Percentiles rank a stretch among this genome's conserved stretches.
Conservation (phyloP, 2,797 vertebrate genomes). For the Gallinago nigripennis region DNA sequence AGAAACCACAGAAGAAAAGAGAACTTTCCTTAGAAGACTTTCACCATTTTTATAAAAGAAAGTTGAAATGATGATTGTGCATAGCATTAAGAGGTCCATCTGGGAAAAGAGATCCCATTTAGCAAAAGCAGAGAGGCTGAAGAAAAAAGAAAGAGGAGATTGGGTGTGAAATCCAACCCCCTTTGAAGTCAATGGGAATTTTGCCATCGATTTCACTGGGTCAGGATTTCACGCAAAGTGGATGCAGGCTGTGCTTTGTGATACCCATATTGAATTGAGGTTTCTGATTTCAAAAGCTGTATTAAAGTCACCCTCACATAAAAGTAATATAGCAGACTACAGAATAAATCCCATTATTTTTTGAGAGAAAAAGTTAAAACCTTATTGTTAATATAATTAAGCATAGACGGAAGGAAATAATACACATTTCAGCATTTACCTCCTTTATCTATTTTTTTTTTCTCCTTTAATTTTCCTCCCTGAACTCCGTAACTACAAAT, state of each 20-base stretch:
- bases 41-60: background rate
- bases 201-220: constrained; percentile 31
- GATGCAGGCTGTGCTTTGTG: background rate
- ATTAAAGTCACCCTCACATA: background rate
- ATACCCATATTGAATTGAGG: background rate
- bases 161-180: constrained; percentile 24
- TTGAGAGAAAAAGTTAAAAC: background rate
- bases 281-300: background rate
- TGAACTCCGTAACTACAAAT: background rate
- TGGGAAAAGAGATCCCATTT: constrained; percentile 46
- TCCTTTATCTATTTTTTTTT: background rate
- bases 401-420: background rate
- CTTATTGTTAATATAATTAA: background rate
- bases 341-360: background rate
- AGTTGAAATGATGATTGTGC: background rate
- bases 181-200: constrained; percentile 53
- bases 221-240: background rate
- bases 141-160: constrained; percentile 35
- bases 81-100: background rate
- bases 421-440: background rate
- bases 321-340: background rate
- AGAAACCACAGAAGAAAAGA: background rate
- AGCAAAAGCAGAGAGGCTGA: constrained; percentile 13
- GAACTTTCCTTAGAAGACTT: background rate
- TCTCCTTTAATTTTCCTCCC: background rate